Base-by-base conservation (phyloP, 2,797 vertebrate genomes). In the Eurystomus glaucurus region DNA sequence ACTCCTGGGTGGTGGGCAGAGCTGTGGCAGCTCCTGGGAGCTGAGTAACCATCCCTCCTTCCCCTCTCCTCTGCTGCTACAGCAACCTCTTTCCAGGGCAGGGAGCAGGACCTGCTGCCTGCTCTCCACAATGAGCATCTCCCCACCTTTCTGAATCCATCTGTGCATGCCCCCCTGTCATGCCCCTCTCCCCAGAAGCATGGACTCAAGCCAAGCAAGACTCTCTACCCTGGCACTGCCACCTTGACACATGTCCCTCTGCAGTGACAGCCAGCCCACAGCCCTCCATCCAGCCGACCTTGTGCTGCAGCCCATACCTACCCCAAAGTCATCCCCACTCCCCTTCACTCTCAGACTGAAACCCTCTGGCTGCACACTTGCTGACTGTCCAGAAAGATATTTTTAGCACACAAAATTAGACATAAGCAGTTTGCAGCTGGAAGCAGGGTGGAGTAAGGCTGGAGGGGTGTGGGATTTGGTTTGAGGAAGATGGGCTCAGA, bases 381-480 rank as follows among this genome's bases (percentile, higher is more conserved):
- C 75, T 93, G 92, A 85, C 50, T 4, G 5, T 31, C 15, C 46
- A 61, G 58, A 72, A 91, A 61, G 45, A 7, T 93, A 85, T 90
- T 90, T 85, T 91, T 91, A 94, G 82, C 50, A 28, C 66, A 41
- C 8, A 52, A 72, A 93, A 95, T 46, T 69, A 75, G 71, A 46
- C 41, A 75, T 61, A 61, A 91, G 70, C 70, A 57, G 15, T 64
- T 94, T 1, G 9, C 85, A 90, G 81, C 87, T 91, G 70, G 58
- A 45, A 95, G 29, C 28, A 48, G 85, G 33, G 70, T 64, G 78
- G 58, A 85, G 70, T 22, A 60, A 70, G 41, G 13, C 33, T 57
- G 35, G 22, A n/a, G 8, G 15, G 15, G 6, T 0, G 1, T 12
- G 10, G 48, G n/a, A 55, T 87, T 85, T 54, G 31, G 15, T 79